phyloP scores from a whole-genome alignment of 2,888 invertebrate species.

The Ornithoptera alexandrae region DNA sequence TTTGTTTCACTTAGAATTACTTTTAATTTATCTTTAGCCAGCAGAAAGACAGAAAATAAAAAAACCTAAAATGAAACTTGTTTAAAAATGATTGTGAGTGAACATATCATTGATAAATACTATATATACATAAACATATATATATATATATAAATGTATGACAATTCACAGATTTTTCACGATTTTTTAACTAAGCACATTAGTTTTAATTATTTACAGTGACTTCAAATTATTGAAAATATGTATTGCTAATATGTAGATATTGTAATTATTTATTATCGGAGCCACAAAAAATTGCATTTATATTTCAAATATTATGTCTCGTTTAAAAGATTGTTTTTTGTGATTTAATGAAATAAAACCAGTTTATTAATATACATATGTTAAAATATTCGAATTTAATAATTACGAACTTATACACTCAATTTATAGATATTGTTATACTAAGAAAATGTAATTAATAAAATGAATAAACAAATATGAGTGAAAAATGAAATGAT shows the following conservation, averaged over 20 bases:
- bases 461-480: constrained; percentile 79
- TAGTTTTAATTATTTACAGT: constrained; percentile 42
- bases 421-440: constrained; percentile 81
- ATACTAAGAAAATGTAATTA: constrained; percentile 81
- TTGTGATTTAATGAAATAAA: constrained; percentile 76
- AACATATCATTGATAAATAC: constrained; percentile 49
- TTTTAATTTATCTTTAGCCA: too few species aligned
- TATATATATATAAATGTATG: constrained; percentile 2
- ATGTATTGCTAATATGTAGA: constrained; percentile 53
- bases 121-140: constrained; percentile 33
- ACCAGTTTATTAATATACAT: constrained; percentile 81
- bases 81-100: constrained; percentile 34
- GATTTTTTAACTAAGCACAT: constrained; percentile 35
- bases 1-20: background rate
- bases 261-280: constrained; percentile 63
- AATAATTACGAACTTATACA: constrained; percentile 81
- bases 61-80: constrained; percentile 5
- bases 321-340: constrained; percentile 58
- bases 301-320: constrained; percentile 61
- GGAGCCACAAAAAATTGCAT: constrained; percentile 52
- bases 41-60: background rate
- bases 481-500: constrained; percentile 73
- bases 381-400: constrained; percentile 81
- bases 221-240: constrained; percentile 41
- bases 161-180: constrained; percentile 44